Percentiles rank a stretch among this genome's conserved stretches.
Evolutionary conservation across 2,888 invertebrate species (phyloP).

Genomic region (Acleris sparsana): DNA sequence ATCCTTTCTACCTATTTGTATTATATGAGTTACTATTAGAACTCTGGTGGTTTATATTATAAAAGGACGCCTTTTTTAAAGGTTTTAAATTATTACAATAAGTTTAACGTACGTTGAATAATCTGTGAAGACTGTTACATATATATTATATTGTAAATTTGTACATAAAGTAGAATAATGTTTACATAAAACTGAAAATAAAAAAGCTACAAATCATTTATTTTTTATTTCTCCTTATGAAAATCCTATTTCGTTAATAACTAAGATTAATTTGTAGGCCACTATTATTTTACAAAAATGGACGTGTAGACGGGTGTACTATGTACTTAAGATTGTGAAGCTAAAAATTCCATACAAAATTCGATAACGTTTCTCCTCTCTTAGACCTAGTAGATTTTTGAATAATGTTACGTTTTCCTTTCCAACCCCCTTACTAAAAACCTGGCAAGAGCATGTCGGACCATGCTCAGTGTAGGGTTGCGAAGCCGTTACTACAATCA

Average conservation of each 20-base stretch:
- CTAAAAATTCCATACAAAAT: no score
- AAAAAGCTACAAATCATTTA: slow-evolving; percentile 27
- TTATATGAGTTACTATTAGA: background rate
- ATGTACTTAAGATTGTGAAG: no score
- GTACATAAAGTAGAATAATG: slow-evolving; percentile 49
- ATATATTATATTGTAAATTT: slow-evolving; percentile 53
- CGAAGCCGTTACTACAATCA: no score
- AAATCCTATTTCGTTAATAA: background rate
- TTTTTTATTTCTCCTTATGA: background rate
- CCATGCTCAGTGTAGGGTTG: no score
- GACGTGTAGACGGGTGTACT: no score
- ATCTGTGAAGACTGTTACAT: slow-evolving; percentile 56
- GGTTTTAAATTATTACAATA: slow-evolving; percentile 13
- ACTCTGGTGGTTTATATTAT: background rate
- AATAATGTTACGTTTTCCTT: no score
- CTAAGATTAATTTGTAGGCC: no score
- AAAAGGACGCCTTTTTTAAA: slow-evolving; percentile 1
- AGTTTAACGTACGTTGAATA: slow-evolving; percentile 16
- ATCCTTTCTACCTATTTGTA: background rate
- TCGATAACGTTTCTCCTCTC: no score
- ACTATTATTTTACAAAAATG: no score
- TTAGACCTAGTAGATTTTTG: no score
- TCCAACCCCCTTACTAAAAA: no score
- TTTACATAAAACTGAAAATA: slow-evolving; percentile 43
- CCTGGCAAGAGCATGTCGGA: no score